Evolutionary conservation across 2,113 vertebrate species (phyloP).

Genomic region (Vulpes vulpes): DNA sequence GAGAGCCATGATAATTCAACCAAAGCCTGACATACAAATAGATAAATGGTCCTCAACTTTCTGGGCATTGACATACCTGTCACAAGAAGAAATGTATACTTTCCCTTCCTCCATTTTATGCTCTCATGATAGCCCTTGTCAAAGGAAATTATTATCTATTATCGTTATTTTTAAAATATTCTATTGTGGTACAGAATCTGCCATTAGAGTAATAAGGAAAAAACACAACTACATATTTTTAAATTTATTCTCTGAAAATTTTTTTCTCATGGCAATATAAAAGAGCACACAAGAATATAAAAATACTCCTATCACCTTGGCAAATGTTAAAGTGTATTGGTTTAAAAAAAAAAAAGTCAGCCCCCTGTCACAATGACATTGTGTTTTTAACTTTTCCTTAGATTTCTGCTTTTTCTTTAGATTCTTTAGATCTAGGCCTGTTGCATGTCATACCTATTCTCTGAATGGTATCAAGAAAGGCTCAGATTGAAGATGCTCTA

Average conservation of each 20-base stretch:
- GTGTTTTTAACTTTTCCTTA: neutral
- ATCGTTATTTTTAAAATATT: conserved; percentile 21
- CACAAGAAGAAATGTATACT: conserved; percentile 40
- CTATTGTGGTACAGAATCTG: conserved; percentile 56
- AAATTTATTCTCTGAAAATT: conserved; percentile 14
- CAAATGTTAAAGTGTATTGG: neutral
- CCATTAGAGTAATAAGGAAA: conserved; percentile 43
- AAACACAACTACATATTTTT: conserved; percentile 57
- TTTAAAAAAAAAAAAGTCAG: neutral
- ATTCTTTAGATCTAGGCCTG: neutral
- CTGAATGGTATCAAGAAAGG: neutral
- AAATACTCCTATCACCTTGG: conserved; percentile 21
- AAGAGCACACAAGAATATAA: neutral
- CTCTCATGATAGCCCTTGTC: conserved; percentile 28
- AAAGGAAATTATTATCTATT: conserved; percentile 64
- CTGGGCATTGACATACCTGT: conserved; percentile 54
- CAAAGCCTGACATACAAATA: conserved; percentile 25
- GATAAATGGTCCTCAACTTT: conserved; percentile 43
- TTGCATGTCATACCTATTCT: neutral
- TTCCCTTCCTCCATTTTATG: neutral
- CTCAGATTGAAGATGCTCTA: neutral
- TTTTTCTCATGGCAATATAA: conserved; percentile 9
- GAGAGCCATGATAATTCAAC: neutral
- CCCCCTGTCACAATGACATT: neutral
- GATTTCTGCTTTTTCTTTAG: neutral